A percentile compares a stretch with the other conserved stretches of the same genome.
phyloP scores from a whole-genome alignment of 2,888 invertebrate genomes.

The Mesorhabditis spiculigera region DNA sequence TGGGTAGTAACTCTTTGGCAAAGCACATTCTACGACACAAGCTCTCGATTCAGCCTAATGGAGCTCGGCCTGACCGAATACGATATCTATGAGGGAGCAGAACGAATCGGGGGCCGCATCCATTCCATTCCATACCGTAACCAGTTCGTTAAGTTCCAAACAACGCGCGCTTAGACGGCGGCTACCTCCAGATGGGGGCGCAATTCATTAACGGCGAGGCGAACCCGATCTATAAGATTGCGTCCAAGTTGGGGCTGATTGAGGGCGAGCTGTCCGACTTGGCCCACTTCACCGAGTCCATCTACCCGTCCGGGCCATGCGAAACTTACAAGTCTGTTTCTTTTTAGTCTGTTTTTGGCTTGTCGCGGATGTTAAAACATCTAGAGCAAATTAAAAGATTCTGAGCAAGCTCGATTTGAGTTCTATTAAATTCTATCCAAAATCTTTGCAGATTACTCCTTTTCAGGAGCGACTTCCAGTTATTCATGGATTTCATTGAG shows the following conservation, averaged over 20 bases:
- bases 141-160: slow-evolving; percentile 2
- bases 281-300: slow-evolving; percentile 31
- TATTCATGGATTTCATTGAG: slow-evolving; percentile 28
- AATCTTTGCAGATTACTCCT: neutral
- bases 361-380: no score
- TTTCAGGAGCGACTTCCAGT: slow-evolving; percentile 29
- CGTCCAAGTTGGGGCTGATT: slow-evolving; percentile 29
- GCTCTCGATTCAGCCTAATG: slow-evolving; percentile 18
- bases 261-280: slow-evolving; percentile 29
- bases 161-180: slow-evolving; percentile 27
- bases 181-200: slow-evolving; percentile 54
- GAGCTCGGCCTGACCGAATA: slow-evolving; percentile 36
- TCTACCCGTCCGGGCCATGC: slow-evolving; percentile 27
- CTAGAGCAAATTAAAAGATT: neutral
- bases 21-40: neutral
- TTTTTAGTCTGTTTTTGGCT: no score
- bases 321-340: slow-evolving; percentile 12
- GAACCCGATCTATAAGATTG: slow-evolving; percentile 49
- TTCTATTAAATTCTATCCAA: neutral
- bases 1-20: neutral
- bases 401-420: neutral
- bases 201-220: slow-evolving; percentile 50
- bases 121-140: slow-evolving; percentile 41
- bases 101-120: slow-evolving; percentile 41
- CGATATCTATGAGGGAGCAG: slow-evolving; percentile 39